Evolutionary conservation across 1,140 invertebrate species (phyloP), one percentile per base, ranked within the genome.

Genomic region (Diprion similis): DNA sequence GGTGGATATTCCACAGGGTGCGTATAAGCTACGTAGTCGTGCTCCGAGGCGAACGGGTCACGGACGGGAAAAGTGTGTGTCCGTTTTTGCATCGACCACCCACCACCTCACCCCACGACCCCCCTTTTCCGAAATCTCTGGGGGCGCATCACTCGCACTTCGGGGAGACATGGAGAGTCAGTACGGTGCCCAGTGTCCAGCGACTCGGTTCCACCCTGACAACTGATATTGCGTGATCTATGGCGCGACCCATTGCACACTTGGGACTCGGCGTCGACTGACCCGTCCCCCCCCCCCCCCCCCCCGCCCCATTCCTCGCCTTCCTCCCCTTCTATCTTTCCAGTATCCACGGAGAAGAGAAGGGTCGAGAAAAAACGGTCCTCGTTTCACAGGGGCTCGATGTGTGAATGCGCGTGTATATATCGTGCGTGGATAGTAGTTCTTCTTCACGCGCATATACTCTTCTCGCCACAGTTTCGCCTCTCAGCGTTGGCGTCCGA

Each of bases 241-340:
- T 59, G 51, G 51, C 51, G 51, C 51, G 51, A 59, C 51, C 51
- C 51, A 59, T 59, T 59, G 51, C 51, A 59, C 51, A 59, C 51
- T 59, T 59, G 51, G 51, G 51, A 59, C 51, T 59, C 9, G 51
- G 11, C 51, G 11, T 17, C 11, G 9, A 59, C 51, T 59, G 51
- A 59, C 51, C 51, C 51, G 51, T 59, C 51, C n/a, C 51, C 46
- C 37, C 66, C 66, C 65, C 66, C 48, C 47, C 7, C 59, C 37
- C 18, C 51, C 6, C 17, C 70, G 46, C 67, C 59, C 67, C 71
- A 66, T 64, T 71, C 69, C 67, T 48, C 17, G 45, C 1, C 69
- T 11, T 59, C 47, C 19, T 8, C 59, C 68, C 15, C 10, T 48
- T 47, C 3, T 68, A 48, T 48, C 67, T 69, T 46, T 45, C 59